These are phyloP conservation scores for Vandiemenella viatica DNA, from an alignment of 2,888 invertebrate species.

Conservation along the genomic window DNA sequence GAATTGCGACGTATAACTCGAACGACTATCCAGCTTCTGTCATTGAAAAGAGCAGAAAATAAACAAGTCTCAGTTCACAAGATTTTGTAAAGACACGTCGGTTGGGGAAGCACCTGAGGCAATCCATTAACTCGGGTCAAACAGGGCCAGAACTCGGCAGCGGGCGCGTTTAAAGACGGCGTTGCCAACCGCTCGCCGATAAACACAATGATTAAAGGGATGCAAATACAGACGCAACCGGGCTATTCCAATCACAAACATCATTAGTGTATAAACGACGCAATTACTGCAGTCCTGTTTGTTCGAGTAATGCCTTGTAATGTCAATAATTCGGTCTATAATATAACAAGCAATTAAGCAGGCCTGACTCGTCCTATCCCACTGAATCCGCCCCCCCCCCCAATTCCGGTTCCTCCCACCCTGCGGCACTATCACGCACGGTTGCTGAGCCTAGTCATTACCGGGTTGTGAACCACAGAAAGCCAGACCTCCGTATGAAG, in stretches of 20 bases:
- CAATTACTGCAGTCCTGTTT: constrained; percentile 5
- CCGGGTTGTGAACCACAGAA: too few relatives aligned
- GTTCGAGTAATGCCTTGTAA: constrained; percentile 3
- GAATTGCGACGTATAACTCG: too few relatives aligned
- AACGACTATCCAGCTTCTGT: too few relatives aligned
- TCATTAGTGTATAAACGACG: constrained; percentile 6
- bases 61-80: too few relatives aligned
- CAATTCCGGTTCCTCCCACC: background rate
- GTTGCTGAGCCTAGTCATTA: too few relatives aligned
- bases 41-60: too few relatives aligned
- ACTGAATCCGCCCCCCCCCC: background rate
- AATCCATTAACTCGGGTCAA: too few relatives aligned
- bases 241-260: constrained; percentile 6
- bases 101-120: too few relatives aligned
- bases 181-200: background rate
- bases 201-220: constrained; percentile 3
- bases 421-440: too few relatives aligned
- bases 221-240: constrained; percentile 3
- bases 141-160: too few relatives aligned
- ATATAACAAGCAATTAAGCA: constrained; percentile 4
- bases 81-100: too few relatives aligned
- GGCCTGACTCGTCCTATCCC: background rate
- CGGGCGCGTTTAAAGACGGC: background rate
- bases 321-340: constrained; percentile 3
- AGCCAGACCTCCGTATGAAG: too few relatives aligned